These are phyloP conservation scores for Galagoides demidoff DNA, from an alignment of 2,797 vertebrate species.

Conservation along the genomic window DNA sequence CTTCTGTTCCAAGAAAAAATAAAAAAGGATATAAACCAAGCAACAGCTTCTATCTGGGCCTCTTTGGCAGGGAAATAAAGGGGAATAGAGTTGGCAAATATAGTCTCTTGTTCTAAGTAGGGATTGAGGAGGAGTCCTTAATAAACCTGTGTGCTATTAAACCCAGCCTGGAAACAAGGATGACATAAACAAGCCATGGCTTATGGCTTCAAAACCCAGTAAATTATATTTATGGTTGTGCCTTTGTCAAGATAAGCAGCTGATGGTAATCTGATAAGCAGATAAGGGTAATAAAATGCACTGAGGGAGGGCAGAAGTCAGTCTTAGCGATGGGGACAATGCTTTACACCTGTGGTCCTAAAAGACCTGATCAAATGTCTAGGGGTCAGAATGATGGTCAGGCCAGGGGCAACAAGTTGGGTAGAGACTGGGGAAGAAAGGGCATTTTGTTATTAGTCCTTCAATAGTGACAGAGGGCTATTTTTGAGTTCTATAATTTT, in stretches of 20 bases:
- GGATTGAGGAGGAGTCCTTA: neutral
- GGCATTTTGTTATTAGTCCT: neutral
- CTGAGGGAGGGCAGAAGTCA: slow-evolving; percentile 43
- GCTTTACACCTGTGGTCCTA: slow-evolving; percentile 2
- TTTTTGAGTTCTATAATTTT: too few species aligned
- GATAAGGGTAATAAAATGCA: slow-evolving; percentile 69
- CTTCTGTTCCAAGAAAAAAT: slow-evolving; percentile 51
- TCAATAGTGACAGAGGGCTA: neutral
- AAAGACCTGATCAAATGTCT: slow-evolving; percentile 30
- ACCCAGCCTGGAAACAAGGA: slow-evolving; percentile 61
- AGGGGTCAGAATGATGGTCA: neutral
- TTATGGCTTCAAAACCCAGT: slow-evolving; percentile 63
- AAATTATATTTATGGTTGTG: slow-evolving; percentile 73
- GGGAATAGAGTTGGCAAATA: slow-evolving; percentile 13
- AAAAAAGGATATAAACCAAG: slow-evolving; percentile 60
- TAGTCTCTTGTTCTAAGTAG: neutral
- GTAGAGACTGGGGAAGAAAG: neutral
- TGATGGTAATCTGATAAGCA: slow-evolving; percentile 74
- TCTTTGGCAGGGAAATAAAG: slow-evolving; percentile 48
- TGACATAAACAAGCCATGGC: slow-evolving; percentile 56
- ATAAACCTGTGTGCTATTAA: slow-evolving; percentile 41
- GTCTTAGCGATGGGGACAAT: neutral
- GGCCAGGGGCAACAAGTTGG: neutral
- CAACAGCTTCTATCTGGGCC: slow-evolving; percentile 52
- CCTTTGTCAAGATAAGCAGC: slow-evolving; percentile 75